Percentiles rank a stretch among this genome's conserved stretches.
These are phyloP conservation scores for Ceyx melanurus DNA, from an alignment of 2,113 vertebrate genomes.

Conservation along the genomic window DNA sequence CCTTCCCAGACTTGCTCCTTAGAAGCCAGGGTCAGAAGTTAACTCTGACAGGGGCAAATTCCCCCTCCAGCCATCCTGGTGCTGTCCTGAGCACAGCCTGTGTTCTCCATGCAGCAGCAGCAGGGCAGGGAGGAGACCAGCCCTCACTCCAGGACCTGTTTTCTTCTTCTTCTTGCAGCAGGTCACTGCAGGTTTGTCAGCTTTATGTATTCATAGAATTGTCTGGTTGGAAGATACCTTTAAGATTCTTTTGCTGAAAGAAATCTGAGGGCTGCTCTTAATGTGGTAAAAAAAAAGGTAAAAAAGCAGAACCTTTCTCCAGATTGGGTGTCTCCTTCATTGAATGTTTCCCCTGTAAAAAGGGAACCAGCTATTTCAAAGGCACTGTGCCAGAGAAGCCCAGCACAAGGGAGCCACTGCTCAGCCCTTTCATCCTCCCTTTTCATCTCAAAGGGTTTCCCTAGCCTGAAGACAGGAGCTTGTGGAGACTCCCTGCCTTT, in stretches of 20 bases:
- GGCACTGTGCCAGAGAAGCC: background rate
- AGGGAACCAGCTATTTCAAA: background rate
- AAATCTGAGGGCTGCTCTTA: background rate
- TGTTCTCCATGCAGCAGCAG: background rate
- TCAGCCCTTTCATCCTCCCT: background rate
- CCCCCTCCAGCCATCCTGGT: background rate
- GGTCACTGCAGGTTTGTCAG: background rate
- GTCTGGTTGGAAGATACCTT: no score
- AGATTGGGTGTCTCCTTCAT: background rate
- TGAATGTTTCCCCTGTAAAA: background rate
- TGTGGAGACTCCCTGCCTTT: background rate
- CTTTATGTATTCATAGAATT: background rate
- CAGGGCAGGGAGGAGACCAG: background rate
- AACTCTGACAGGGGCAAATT: background rate
- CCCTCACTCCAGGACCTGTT: background rate
- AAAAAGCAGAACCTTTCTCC: background rate
- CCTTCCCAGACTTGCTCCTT: background rate
- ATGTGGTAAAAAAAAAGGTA: background rate
- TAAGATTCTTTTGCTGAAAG: background rate
- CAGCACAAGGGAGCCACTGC: background rate
- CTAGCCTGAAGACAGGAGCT: background rate
- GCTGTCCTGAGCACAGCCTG: background rate
- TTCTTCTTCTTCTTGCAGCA: background rate
- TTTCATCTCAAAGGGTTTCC: background rate
- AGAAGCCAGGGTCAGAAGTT: background rate